phyloP scores from a whole-genome alignment of 2,113 vertebrate genomes.

The Petromus typicus region DNA sequence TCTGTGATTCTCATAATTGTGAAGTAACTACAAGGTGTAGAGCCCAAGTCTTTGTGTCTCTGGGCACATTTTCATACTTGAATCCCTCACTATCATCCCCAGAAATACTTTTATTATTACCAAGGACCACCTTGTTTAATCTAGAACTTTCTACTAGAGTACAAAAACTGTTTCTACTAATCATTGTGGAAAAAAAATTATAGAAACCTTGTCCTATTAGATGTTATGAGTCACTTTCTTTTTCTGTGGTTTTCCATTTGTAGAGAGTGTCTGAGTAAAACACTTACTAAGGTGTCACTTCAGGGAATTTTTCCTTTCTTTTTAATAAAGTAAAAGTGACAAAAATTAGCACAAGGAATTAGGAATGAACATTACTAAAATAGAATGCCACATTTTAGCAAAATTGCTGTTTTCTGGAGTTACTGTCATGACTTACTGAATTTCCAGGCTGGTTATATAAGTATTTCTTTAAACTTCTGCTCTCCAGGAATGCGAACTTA shows the following conservation, averaged over 20 bases:
- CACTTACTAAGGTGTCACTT: neutral
- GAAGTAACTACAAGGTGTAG: neutral
- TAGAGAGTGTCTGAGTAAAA: neutral
- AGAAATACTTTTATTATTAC: neutral
- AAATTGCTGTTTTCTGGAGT: conserved; percentile 10
- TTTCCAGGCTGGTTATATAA: neutral
- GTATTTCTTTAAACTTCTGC: neutral
- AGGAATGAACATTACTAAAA: neutral
- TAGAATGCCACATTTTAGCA: neutral
- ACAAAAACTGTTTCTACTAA: neutral
- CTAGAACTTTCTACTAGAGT: neutral
- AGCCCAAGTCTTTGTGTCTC: neutral
- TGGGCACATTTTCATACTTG: neutral
- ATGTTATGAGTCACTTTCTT: neutral
- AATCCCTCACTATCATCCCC: neutral
- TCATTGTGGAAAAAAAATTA: conserved; percentile 15
- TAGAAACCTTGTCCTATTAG: neutral
- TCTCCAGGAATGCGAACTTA: neutral
- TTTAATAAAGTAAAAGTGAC: neutral
- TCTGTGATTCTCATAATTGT: neutral
- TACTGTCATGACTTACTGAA: neutral
- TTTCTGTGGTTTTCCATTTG: neutral
- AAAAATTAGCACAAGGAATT: neutral
- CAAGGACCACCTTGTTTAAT: neutral
- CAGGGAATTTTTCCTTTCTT: neutral